A percentile compares a stretch with the other conserved stretches of the same genome.
phyloP scores from a whole-genome alignment of 2,888 invertebrate genomes.

The Blastobasis lacticolella region DNA sequence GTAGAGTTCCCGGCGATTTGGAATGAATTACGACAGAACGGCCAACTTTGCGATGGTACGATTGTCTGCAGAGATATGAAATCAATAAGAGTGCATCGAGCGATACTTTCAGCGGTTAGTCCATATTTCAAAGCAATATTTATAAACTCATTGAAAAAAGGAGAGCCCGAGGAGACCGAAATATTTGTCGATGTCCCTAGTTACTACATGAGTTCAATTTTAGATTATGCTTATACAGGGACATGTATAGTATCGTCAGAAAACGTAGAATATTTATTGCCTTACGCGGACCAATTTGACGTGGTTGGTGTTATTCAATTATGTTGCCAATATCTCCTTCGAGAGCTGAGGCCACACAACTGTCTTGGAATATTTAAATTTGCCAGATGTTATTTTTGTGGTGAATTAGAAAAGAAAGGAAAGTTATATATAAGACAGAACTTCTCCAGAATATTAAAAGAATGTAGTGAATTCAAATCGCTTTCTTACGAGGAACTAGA shows the following conservation, averaged over 20 bases:
- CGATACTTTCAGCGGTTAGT: slow-evolving; percentile 81
- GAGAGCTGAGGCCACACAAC: slow-evolving; percentile 78
- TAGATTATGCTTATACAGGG: slow-evolving; percentile 85
- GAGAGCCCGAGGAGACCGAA: slow-evolving; percentile 74
- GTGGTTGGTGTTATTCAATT: slow-evolving; percentile 81
- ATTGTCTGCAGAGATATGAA: slow-evolving; percentile 77
- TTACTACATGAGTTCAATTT: slow-evolving; percentile 76
- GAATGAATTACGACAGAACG: slow-evolving; percentile 78
- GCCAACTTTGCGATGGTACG: slow-evolving; percentile 81
- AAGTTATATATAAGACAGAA: slow-evolving; percentile 74
- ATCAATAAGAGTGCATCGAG: slow-evolving; percentile 78
- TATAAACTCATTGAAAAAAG: slow-evolving; percentile 78
- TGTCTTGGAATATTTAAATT: slow-evolving; percentile 82
- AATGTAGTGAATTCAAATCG: slow-evolving; percentile 77
- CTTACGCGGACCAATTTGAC: slow-evolving; percentile 82
- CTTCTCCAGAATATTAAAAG: slow-evolving; percentile 75
- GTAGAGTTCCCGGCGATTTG: slow-evolving; percentile 79
- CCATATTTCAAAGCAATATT: slow-evolving; percentile 83
- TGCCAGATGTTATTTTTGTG: slow-evolving; percentile 80
- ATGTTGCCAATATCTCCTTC: slow-evolving; percentile 79
- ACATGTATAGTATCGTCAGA: slow-evolving; percentile 76
- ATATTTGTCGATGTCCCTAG: slow-evolving; percentile 76
- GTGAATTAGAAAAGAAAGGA: slow-evolving; percentile 76
- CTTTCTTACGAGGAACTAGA: slow-evolving; percentile 76
- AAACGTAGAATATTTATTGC: slow-evolving; percentile 81